Conservation (phyloP, 2,113 vertebrate species). For the Diphyllodes magnificus region DNA sequence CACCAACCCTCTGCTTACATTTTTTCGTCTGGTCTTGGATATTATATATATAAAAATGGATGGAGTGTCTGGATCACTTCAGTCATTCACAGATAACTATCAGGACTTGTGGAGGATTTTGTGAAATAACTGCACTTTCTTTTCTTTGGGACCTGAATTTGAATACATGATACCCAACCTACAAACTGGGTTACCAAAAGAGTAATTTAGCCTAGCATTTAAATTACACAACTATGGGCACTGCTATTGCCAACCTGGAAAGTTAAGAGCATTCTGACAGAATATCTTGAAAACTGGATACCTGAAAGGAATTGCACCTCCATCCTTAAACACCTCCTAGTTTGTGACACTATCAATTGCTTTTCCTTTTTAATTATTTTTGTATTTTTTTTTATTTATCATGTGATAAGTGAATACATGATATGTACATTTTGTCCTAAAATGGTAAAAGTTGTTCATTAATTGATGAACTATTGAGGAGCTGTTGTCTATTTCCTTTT, state of each 20-base stretch:
- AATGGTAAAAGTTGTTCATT: neutral
- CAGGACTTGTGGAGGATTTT: neutral
- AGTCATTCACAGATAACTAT: neutral
- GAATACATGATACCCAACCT: neutral
- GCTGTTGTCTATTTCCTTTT: neutral
- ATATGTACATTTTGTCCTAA: neutral
- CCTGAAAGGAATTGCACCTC: neutral
- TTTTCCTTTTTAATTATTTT: neutral
- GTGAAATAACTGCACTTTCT: neutral
- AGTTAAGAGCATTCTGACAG: neutral
- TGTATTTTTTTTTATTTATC: neutral
- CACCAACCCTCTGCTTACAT: neutral
- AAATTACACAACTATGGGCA: neutral
- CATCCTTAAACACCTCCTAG: accelerated
- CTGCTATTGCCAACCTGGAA: neutral
- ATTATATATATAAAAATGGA: neutral
- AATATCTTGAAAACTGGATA: neutral
- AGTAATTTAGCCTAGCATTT: neutral
- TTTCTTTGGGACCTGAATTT: neutral
- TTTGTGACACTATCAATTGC: neutral
- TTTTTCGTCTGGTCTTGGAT: neutral
- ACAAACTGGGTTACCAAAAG: neutral
- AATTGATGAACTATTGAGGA: neutral
- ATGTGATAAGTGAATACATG: neutral
- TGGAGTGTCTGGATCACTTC: neutral